These are phyloP conservation scores for Larimichthys polyactis DNA, from an alignment of 2,113 vertebrate genomes.

Conservation along the genomic window DNA sequence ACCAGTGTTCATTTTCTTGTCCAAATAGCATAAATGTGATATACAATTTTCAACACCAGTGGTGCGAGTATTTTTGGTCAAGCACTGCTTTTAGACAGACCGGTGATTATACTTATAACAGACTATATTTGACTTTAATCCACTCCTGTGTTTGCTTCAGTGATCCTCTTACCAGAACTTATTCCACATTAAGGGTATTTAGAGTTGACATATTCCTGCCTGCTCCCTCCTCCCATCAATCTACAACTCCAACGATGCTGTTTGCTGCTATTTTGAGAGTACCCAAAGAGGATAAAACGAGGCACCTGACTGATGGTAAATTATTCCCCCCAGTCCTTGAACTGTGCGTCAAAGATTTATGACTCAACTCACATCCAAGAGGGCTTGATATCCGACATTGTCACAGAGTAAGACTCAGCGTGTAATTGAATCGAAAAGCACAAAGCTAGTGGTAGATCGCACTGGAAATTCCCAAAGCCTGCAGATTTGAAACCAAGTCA, in stretches of 20 bases:
- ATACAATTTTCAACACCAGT: neutral
- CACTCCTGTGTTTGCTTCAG: conserved; percentile 62
- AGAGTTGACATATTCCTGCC: conserved; percentile 64
- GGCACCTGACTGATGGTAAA: conserved; percentile 77
- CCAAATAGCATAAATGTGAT: conserved; percentile 10
- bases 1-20: conserved; percentile 40
- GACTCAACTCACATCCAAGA: conserved; percentile 79
- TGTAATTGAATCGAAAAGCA: conserved; percentile 83
- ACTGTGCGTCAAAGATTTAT: conserved; percentile 72
- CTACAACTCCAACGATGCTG: conserved; percentile 30
- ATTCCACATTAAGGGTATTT: conserved; percentile 77
- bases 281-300: conserved; percentile 64
- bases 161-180: conserved; percentile 76
- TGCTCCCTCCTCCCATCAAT: conserved; percentile 57
- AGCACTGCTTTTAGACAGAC: conserved; percentile 36
- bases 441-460: conserved; percentile 70
- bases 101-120: conserved; percentile 46
- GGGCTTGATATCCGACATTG: conserved; percentile 74
- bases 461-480: conserved; percentile 72
- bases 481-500: conserved; percentile 81
- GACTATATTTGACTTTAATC: conserved; percentile 68
- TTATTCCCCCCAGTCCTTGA: conserved; percentile 70
- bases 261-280: conserved; percentile 73
- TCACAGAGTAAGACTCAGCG: conserved; percentile 68
- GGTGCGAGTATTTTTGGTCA: conserved; percentile 2